Evolutionary conservation across 2,113 vertebrate species (phyloP).

Genomic region (Mesitornis unicolor): DNA sequence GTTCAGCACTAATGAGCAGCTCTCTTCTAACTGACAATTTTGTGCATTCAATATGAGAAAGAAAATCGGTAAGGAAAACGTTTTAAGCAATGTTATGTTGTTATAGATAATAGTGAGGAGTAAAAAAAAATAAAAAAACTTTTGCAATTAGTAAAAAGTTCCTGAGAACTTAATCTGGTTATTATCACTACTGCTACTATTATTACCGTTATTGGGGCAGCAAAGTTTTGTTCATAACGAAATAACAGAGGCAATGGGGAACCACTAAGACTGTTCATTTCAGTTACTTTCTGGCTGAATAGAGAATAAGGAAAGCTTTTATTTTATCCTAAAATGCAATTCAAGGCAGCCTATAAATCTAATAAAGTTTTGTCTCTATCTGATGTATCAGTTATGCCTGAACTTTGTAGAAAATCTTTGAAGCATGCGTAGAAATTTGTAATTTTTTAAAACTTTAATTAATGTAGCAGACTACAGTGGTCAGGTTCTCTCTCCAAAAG

Average conservation of each 20-base stretch:
- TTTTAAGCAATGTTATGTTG: neutral
- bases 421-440: neutral
- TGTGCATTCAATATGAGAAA: neutral
- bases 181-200: neutral
- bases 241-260: neutral
- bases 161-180: neutral
- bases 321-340: neutral
- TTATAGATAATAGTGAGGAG: neutral
- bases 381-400: neutral
- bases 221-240: neutral
- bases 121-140: neutral
- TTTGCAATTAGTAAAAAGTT: constrained; percentile 11
- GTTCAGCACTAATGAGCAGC: constrained; percentile 21
- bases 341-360: neutral
- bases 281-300: neutral
- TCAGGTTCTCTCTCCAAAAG: neutral
- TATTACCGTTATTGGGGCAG: neutral
- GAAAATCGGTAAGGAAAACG: neutral
- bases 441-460: neutral
- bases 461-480: neutral
- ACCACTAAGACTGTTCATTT: neutral
- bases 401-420: neutral
- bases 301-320: neutral
- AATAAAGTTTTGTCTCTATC: neutral
- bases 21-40: neutral